phyloP scores from a whole-genome alignment of 2,113 vertebrate genomes.

The Tyrannus savana region DNA sequence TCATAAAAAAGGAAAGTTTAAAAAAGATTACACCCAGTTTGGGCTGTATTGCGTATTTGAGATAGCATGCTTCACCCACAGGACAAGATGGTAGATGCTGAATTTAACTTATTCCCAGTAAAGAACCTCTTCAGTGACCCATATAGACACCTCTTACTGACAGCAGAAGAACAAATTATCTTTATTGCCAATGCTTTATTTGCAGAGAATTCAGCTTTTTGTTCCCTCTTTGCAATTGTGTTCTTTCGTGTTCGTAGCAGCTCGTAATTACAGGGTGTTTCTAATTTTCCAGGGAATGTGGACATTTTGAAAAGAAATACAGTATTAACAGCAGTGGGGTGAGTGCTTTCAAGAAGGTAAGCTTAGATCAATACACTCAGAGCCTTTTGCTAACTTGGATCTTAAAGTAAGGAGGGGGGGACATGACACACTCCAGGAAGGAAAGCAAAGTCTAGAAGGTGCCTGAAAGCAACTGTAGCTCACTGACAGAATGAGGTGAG shows the following conservation, averaged over 20 bases:
- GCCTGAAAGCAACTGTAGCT: conserved; percentile 37
- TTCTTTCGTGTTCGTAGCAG: neutral
- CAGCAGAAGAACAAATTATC: conserved; percentile 30
- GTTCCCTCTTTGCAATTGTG: neutral
- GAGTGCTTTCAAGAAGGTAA: neutral
- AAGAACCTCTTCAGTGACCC: conserved; percentile 49
- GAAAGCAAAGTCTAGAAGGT: conserved; percentile 20
- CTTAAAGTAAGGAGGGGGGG: neutral
- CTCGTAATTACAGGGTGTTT: neutral
- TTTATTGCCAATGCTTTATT: neutral
- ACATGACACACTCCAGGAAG: neutral
- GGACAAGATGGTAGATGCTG: conserved; percentile 62
- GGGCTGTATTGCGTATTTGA: conserved; percentile 41
- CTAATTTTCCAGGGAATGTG: neutral
- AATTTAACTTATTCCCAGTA: conserved; percentile 62
- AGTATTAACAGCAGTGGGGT: neutral
- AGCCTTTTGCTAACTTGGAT: neutral
- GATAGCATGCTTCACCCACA: conserved; percentile 55
- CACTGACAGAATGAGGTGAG: conserved; percentile 61
- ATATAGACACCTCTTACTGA: conserved; percentile 53
- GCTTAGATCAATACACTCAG: neutral
- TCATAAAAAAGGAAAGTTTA: conserved; percentile 54
- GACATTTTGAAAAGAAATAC: neutral
- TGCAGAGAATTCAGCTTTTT: conserved; percentile 22
- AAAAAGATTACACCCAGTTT: conserved; percentile 53